These are phyloP conservation scores for Nemopilema nomurai DNA, from an alignment of 30 jellyfish, hydroid and myxozoan species.

Conservation along the genomic window DNA sequence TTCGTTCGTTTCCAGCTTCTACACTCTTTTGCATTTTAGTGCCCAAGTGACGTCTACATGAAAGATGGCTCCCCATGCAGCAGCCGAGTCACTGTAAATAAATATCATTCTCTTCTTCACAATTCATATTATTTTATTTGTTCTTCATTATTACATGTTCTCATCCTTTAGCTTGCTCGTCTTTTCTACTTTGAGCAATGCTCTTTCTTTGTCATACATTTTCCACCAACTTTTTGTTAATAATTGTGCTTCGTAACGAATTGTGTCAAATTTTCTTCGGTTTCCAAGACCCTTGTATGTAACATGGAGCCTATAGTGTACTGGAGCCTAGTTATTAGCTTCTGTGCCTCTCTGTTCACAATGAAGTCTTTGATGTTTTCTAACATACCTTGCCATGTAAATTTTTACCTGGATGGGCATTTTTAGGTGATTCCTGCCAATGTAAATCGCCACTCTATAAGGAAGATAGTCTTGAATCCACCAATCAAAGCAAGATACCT, in stretches of 20 bases:
- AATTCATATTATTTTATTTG: not conserved
- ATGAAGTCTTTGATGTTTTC: too few relatives aligned
- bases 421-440: not conserved
- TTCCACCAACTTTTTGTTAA: too few relatives aligned
- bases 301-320: too few relatives aligned
- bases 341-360: too few relatives aligned
- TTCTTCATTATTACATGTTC: too few relatives aligned
- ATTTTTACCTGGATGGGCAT: too few relatives aligned
- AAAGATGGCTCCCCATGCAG: constrained; percentile 74
- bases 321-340: too few relatives aligned
- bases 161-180: not conserved
- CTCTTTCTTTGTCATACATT: too few relatives aligned
- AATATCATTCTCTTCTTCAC: not conserved
- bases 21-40: constrained; percentile 19
- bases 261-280: too few relatives aligned
- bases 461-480: not conserved
- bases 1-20: not conserved
- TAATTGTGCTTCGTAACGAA: too few relatives aligned
- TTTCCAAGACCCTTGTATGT: too few relatives aligned
- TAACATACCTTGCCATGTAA: not conserved
- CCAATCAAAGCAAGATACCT: constrained; percentile 32
- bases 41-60: constrained; percentile 66
- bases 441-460: not conserved
- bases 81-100: constrained; percentile 14
- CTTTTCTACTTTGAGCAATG: too few relatives aligned